phyloP scores from a whole-genome alignment of 64 coral and sea anemone species.

The Acropora tenuis region DNA sequence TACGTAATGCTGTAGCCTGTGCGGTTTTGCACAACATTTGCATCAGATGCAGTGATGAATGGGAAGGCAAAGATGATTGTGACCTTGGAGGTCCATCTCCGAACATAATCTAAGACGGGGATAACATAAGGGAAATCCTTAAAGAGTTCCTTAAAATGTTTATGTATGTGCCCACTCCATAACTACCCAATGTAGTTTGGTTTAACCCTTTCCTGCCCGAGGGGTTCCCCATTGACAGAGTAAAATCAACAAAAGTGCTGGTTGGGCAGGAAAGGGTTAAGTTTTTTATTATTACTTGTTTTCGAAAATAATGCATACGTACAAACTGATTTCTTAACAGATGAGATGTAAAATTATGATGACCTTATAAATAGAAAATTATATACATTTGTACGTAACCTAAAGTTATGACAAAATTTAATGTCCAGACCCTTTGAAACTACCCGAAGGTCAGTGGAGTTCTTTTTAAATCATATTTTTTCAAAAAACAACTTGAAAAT shows the following conservation, averaged over 20 bases:
- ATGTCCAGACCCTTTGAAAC: constrained; percentile 6
- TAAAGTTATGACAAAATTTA: too few relatives aligned
- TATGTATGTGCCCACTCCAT: not conserved
- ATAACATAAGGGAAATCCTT: not conserved
- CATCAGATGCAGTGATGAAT: constrained; percentile 13
- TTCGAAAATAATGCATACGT: not conserved
- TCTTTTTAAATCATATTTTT: constrained; percentile 8
- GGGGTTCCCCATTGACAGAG: too few relatives aligned
- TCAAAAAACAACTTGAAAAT: constrained; percentile 26
- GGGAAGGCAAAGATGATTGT: constrained; percentile 18
- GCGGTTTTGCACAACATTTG: not conserved
- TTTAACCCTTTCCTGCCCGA: too few relatives aligned
- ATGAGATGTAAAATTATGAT: constrained; percentile 31
- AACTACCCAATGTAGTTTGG: not conserved
- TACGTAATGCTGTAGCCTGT: too few relatives aligned
- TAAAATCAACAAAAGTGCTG: too few relatives aligned
- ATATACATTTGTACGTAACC: too few relatives aligned
- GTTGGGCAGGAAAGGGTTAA: too few relatives aligned
- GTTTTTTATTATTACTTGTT: constrained; percentile 16
- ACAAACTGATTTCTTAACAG: constrained; percentile 22
- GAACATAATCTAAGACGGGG: not conserved
- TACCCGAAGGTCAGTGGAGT: constrained; percentile 4
- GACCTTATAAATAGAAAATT: not conserved
- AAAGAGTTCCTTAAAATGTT: constrained; percentile 1
- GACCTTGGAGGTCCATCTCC: constrained; percentile 7